A percentile compares a stretch with the other conserved stretches of the same genome.
Evolutionary conservation across 2,888 invertebrate genomes (phyloP).

Genomic region (Agapetus fuscipes): DNA sequence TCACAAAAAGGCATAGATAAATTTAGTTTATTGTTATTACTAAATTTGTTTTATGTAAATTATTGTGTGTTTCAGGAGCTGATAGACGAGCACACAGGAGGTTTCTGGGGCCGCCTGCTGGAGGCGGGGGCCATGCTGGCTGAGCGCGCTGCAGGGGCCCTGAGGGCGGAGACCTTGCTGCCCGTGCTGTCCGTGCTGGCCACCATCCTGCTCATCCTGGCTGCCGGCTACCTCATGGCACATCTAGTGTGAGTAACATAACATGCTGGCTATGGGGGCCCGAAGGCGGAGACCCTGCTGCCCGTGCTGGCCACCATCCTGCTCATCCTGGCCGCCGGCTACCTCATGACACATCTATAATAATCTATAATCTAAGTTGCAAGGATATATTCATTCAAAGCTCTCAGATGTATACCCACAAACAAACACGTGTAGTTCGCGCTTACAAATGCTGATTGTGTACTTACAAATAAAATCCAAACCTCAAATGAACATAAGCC

Average conservation of each 20-base stretch:
- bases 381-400: no score
- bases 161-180: conserved; percentile 67
- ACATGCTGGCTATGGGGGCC: no score
- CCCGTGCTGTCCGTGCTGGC: conserved; percentile 70
- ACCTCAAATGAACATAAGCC: no score
- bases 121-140: conserved; percentile 55
- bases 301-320: conserved; percentile 69
- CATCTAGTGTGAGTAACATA: conserved; percentile 56
- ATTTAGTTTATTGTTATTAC: no score
- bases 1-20: no score
- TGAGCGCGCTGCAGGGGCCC: conserved; percentile 61
- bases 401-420: no score
- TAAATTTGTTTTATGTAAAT: no score
- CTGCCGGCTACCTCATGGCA: conserved; percentile 77
- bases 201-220: conserved; percentile 67
- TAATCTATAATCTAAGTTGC: no score
- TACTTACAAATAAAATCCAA: no score
- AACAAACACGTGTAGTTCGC: no score
- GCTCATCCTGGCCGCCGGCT: conserved; percentile 70
- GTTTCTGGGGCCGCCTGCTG: conserved; percentile 59
- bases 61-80: conserved; percentile 48
- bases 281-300: conserved; percentile 68
- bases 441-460: no score
- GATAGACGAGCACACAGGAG: conserved; percentile 68
- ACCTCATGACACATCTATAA: conserved; percentile 80